These are phyloP conservation scores for Lanistes nyassanus DNA, from an alignment of 1,140 invertebrate species.

Conservation along the genomic window DNA sequence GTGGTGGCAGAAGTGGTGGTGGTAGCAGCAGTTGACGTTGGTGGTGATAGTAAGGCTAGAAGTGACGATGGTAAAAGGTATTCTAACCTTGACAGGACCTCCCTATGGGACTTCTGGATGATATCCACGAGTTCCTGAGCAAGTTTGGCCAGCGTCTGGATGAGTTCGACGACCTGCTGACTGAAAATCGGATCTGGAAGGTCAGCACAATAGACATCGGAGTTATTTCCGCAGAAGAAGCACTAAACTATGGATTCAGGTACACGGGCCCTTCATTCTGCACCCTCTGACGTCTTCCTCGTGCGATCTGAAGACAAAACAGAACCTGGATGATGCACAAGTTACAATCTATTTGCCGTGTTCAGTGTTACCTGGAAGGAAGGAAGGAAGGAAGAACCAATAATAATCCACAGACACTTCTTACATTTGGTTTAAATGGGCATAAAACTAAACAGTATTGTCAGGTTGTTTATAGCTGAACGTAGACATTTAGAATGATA, in stretches of 20 bases:
- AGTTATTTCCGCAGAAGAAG: constrained; percentile 87
- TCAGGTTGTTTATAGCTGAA: too few relatives aligned
- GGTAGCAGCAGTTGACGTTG: too few relatives aligned
- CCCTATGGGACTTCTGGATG: constrained; percentile 93
- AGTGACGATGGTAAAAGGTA: constrained; percentile 85
- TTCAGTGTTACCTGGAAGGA: too few relatives aligned
- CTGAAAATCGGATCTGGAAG: constrained; percentile 93
- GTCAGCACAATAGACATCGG: constrained; percentile 90
- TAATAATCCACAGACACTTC: too few relatives aligned
- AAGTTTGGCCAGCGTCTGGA: constrained; percentile 90
- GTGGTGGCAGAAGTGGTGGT: too few relatives aligned
- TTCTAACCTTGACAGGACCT: constrained; percentile 77
- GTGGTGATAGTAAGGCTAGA: too few relatives aligned
- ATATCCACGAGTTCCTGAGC: constrained; percentile 89
- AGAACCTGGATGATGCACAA: too few relatives aligned
- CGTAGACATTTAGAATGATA: too few relatives aligned
- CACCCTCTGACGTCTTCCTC: not conserved
- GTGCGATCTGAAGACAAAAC: too few relatives aligned
- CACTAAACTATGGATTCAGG: constrained; percentile 91
- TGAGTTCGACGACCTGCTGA: constrained; percentile 94
- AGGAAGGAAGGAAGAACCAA: not conserved
- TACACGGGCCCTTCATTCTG: too few relatives aligned
- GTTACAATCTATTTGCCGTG: too few relatives aligned
- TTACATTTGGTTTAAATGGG: not conserved
- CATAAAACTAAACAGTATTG: too few relatives aligned